Percentiles rank a stretch among this genome's conserved stretches.
Evolutionary conservation across 30 jellyfish, hydroid and myxozoan genomes (phyloP).

Genomic region (Euphysa ruthae): DNA sequence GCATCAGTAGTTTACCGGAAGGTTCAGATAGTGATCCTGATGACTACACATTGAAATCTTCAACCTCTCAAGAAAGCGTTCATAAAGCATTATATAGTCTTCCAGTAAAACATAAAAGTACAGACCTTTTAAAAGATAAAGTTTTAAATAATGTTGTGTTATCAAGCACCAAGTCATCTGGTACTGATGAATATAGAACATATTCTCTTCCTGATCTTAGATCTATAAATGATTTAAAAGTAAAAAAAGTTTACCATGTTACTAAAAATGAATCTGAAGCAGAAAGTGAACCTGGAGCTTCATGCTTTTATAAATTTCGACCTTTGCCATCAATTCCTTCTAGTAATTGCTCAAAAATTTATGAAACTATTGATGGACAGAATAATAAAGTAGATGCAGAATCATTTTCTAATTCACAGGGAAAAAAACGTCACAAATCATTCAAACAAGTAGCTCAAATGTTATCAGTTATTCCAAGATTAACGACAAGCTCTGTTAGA

Average conservation of each 20-base stretch:
- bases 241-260: constrained; percentile 28
- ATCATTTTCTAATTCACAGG: constrained; percentile 12
- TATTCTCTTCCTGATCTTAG: constrained; percentile 28
- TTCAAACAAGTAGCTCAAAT: constrained; percentile 79
- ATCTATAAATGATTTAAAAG: neutral
- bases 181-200: constrained; percentile 1
- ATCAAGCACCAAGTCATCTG: constrained; percentile 3
- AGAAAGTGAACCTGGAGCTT: constrained; percentile 41
- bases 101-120: constrained; percentile 31
- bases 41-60: neutral
- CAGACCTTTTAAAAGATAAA: neutral
- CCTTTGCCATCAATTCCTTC: constrained; percentile 85
- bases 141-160: neutral
- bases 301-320: constrained; percentile 29
- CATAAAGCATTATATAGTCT: constrained; percentile 67
- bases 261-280: constrained; percentile 33
- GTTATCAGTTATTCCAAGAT: constrained; percentile 71
- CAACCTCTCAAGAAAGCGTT: neutral
- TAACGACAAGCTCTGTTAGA: constrained; percentile 84
- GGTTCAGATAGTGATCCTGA: constrained; percentile 41
- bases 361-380: neutral
- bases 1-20: constrained; percentile 49
- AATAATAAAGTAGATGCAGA: constrained; percentile 16
- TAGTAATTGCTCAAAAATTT: neutral
- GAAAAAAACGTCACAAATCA: constrained; percentile 37